These are phyloP conservation scores for Hipparchia sbordonii DNA, from an alignment of 2,888 invertebrate species.

Conservation along the genomic window DNA sequence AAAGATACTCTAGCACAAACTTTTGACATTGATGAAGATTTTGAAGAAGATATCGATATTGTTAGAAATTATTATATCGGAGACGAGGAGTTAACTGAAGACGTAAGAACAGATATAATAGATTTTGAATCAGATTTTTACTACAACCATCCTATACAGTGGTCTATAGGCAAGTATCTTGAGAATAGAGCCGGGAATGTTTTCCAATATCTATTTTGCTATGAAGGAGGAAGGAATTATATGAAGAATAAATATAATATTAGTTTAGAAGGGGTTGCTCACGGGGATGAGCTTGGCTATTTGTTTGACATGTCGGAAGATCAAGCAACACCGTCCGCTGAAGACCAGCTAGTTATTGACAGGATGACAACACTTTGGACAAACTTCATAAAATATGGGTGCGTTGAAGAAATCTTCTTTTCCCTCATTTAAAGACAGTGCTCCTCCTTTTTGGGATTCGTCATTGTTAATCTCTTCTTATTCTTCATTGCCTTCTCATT, in stretches of 20 bases:
- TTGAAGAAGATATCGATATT: slow-evolving; percentile 43
- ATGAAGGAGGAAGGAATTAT: slow-evolving; percentile 52
- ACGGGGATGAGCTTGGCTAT: slow-evolving; percentile 61
- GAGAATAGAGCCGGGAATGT: slow-evolving; percentile 42
- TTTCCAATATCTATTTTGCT: slow-evolving; percentile 61
- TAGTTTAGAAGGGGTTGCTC: slow-evolving; percentile 48
- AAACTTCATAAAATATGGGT: slow-evolving; percentile 67
- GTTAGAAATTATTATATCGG: slow-evolving; percentile 58
- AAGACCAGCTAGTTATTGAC: slow-evolving; percentile 57
- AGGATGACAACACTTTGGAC: slow-evolving; percentile 67
- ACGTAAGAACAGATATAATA: slow-evolving; percentile 44
- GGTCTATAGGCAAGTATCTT: slow-evolving; percentile 47
- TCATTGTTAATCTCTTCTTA: no score
- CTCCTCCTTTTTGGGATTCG: no score
- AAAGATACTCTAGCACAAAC: slow-evolving; percentile 32
- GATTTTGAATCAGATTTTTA: slow-evolving; percentile 57
- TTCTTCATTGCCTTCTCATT: no score
- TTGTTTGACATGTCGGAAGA: slow-evolving; percentile 50
- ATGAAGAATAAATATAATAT: slow-evolving; percentile 42
- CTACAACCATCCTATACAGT: slow-evolving; percentile 53
- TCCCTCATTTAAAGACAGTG: no score
- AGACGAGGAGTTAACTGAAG: slow-evolving; percentile 46
- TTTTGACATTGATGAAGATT: slow-evolving; percentile 47
- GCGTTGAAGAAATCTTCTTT: slow-evolving; percentile 22
- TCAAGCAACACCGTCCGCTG: slow-evolving; percentile 28